A percentile compares a stretch with the other conserved stretches of the same genome.
Conservation (phyloP, 2,888 invertebrate species). For the Habroteleia sp. region DNA sequence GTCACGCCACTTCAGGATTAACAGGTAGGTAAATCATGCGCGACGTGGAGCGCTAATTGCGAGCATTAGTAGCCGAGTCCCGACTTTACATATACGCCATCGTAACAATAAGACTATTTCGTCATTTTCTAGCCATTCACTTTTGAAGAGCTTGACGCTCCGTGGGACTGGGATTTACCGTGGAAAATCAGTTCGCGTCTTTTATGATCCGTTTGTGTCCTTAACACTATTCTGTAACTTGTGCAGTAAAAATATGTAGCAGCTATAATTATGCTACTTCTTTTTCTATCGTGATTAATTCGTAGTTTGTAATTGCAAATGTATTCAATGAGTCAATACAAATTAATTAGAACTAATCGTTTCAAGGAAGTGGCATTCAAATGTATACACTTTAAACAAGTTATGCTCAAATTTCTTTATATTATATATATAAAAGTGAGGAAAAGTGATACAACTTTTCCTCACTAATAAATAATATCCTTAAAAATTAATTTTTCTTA, state of each 20-base stretch:
- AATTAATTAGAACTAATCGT: slow-evolving; percentile 10
- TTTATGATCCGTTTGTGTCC: slow-evolving; percentile 37
- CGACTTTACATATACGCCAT: slow-evolving; percentile 36
- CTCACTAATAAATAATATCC: too few relatives aligned
- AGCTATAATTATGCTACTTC: slow-evolving; percentile 12
- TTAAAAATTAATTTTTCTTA: too few relatives aligned
- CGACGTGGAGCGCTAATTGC: slow-evolving; percentile 54
- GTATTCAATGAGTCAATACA: slow-evolving; percentile 13
- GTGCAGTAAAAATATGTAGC: slow-evolving; percentile 21
- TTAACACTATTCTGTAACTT: slow-evolving; percentile 42
- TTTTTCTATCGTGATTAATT: slow-evolving; percentile 19
- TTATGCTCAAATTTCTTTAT: too few relatives aligned
- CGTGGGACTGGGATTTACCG: slow-evolving; percentile 41
- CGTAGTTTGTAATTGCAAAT: slow-evolving; percentile 26
- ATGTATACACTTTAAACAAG: background rate
- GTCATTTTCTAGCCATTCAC: slow-evolving; percentile 49
- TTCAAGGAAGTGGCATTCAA: slow-evolving; percentile 18
- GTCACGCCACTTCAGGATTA: slow-evolving; percentile 36
- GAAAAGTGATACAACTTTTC: too few relatives aligned
- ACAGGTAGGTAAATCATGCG: slow-evolving; percentile 51
- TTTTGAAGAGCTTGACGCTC: slow-evolving; percentile 50
- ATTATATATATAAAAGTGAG: too few relatives aligned
- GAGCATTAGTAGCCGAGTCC: slow-evolving; percentile 36
- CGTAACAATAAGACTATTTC: slow-evolving; percentile 58
- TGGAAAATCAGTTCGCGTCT: slow-evolving; percentile 36